Conservation (phyloP, 2,888 invertebrate genomes). For the Drosophila austrosaltans region DNA sequence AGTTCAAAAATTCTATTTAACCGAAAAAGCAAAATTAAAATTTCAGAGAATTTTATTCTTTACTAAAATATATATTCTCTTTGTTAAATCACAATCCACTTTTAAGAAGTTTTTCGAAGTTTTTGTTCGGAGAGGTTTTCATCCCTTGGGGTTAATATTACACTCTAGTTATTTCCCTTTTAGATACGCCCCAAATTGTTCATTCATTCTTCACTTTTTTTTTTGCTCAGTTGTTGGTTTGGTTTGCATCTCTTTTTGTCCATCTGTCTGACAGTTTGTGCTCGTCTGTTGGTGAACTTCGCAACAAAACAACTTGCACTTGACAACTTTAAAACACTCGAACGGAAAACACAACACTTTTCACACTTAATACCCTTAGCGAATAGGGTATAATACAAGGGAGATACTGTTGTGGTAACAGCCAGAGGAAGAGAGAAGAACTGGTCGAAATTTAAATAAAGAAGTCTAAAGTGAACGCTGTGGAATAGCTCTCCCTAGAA, state of each 20-base stretch:
- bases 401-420: background rate
- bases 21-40: too few relatives aligned
- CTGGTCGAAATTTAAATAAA: too few relatives aligned
- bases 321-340: conserved; percentile 1
- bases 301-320: conserved; percentile 8
- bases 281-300: background rate
- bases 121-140: too few relatives aligned
- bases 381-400: background rate
- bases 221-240: background rate
- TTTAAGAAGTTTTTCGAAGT: too few relatives aligned
- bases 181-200: background rate
- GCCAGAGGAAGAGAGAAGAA: too few relatives aligned
- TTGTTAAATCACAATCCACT: too few relatives aligned
- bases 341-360: conserved; percentile 1
- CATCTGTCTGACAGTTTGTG: conserved; percentile 3
- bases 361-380: background rate
- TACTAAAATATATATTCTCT: too few relatives aligned
- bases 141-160: background rate
- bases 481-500: too few relatives aligned
- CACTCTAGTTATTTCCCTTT: background rate
- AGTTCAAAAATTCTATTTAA: background rate
- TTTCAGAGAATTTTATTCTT: too few relatives aligned
- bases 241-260: background rate
- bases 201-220: background rate
- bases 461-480: too few relatives aligned